These are phyloP conservation scores for Chrysodeixis includens DNA, from an alignment of 2,888 invertebrate genomes.

Conservation along the genomic window DNA sequence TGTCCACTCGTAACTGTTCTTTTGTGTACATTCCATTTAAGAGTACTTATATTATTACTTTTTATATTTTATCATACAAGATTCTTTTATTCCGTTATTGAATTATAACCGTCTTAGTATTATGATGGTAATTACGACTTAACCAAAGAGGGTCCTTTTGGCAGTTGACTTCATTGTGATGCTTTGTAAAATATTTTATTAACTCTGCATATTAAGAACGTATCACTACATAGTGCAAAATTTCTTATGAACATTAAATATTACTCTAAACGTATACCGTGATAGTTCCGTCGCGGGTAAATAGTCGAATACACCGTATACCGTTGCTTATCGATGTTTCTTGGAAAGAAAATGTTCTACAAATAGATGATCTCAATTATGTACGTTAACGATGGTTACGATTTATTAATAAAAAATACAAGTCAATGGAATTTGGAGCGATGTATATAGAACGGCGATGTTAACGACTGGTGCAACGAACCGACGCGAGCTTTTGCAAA, in stretches of 20 bases:
- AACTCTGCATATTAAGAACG: too few relatives aligned
- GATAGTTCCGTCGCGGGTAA: too few relatives aligned
- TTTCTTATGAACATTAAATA: too few relatives aligned
- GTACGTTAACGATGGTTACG: background rate
- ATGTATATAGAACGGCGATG: background rate
- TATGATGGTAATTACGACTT: background rate
- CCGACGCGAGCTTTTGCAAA: background rate
- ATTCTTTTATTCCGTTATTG: background rate
- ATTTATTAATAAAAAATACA: background rate
- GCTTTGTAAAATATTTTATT: too few relatives aligned
- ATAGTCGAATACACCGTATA: background rate
- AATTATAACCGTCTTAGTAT: background rate
- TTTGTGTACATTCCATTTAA: conserved; percentile 17
- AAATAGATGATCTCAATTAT: background rate
- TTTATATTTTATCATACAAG: background rate
- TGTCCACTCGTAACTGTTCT: conserved; percentile 49
- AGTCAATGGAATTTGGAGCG: background rate
- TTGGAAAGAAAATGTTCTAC: background rate
- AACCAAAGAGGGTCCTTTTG: background rate
- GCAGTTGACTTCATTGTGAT: background rate
- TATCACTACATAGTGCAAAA: too few relatives aligned
- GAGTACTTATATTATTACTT: background rate
- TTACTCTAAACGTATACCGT: too few relatives aligned
- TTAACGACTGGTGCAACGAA: background rate
- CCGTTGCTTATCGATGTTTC: background rate